These are phyloP conservation scores for Myrmophylax atrothorax DNA, from an alignment of 2,113 vertebrate species.

Conservation along the genomic window DNA sequence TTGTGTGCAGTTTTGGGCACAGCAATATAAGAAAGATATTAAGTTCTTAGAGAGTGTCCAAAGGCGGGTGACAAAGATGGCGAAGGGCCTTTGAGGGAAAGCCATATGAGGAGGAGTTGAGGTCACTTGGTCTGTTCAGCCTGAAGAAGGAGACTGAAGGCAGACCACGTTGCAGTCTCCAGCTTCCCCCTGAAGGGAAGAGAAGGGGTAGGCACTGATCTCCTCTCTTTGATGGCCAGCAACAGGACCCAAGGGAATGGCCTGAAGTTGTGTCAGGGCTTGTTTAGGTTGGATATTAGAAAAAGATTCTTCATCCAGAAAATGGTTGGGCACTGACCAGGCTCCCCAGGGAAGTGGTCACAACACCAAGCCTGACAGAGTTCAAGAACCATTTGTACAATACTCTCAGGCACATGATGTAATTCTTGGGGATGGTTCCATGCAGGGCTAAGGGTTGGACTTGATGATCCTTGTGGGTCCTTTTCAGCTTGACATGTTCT, in stretches of 20 bases:
- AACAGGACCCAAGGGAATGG: not conserved
- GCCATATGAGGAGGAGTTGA: not conserved
- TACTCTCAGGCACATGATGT: not conserved
- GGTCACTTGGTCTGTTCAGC: not conserved
- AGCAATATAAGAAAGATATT: not conserved
- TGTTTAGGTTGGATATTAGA: not conserved
- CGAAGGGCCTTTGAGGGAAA: not conserved
- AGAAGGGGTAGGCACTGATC: not conserved
- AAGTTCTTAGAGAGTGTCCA: not conserved
- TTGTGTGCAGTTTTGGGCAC: not conserved
- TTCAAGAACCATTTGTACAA: not conserved
- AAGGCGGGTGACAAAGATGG: not conserved
- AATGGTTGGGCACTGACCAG: not conserved
- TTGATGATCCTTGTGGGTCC: not conserved
- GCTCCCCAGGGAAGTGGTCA: not conserved
- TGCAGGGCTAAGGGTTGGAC: not conserved
- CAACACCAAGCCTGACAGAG: not conserved
- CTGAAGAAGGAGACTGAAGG: not conserved
- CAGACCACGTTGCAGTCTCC: not conserved
- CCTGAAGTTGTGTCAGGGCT: not conserved
- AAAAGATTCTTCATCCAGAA: not conserved
- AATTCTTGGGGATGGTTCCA: not conserved
- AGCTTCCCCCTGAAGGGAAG: not conserved
- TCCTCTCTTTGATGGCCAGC: not conserved
- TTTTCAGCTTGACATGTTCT: not conserved